Conservation (phyloP, 2,113 vertebrate genomes). For the Trematocara macrostoma region DNA sequence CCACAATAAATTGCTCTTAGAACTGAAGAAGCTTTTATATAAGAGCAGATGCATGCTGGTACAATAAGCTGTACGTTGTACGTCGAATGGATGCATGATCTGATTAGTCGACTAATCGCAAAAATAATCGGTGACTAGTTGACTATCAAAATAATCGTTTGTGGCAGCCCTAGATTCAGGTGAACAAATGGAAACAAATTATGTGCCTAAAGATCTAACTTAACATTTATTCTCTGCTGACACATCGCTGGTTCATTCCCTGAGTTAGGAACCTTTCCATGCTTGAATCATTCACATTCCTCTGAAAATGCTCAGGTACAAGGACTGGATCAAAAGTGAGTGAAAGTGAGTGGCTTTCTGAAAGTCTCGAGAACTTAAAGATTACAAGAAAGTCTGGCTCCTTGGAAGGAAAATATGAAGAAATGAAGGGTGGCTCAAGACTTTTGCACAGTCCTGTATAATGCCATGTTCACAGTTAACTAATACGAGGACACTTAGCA, state of each 20-base stretch:
- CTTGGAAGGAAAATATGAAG: not conserved
- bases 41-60: not conserved
- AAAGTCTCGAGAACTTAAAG: not conserved
- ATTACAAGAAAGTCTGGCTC: not conserved
- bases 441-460: not conserved
- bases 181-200: not conserved
- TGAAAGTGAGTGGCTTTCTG: not conserved
- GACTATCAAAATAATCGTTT: not conserved
- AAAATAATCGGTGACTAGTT: not conserved
- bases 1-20: not conserved
- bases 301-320: not conserved
- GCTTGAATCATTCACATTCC: not conserved
- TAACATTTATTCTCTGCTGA: not conserved
- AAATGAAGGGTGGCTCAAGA: not conserved
- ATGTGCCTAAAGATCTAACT: not conserved
- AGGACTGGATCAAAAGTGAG: not conserved
- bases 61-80: not conserved
- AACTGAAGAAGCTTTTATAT: not conserved
- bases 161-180: not conserved
- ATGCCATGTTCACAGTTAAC: not conserved
- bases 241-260: not conserved
- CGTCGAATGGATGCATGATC: rapidly evolving
- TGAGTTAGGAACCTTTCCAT: not conserved
- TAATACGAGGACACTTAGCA: not conserved
- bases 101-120: not conserved